Percentiles rank a stretch among this genome's conserved stretches.
Evolutionary conservation across 1,140 invertebrate species (phyloP).

Genomic region (Riptortus pedestris): DNA sequence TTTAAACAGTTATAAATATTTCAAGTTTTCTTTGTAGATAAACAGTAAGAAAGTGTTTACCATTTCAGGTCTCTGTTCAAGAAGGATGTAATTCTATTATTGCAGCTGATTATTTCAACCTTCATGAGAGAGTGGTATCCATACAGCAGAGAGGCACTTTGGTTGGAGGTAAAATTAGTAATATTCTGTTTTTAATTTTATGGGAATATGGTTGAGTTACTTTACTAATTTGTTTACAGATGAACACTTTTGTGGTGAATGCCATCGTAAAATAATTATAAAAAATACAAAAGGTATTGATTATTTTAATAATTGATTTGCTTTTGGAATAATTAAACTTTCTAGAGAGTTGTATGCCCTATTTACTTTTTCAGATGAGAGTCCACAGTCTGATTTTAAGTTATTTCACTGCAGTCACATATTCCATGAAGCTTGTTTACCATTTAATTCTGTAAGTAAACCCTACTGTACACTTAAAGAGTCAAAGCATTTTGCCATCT

Average conservation of each 20-base stretch:
- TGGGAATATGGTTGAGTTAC: not conserved
- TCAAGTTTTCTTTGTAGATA: too few species aligned
- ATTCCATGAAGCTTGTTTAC: conserved; percentile 77
- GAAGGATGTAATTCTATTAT: conserved; percentile 82
- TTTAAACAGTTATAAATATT: too few species aligned
- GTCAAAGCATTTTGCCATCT: too few species aligned
- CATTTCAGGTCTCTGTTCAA: conserved; percentile 62
- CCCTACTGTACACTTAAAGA: too few species aligned
- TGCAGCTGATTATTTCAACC: conserved; percentile 75
- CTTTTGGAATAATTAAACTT: not conserved
- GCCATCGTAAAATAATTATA: conserved; percentile 58
- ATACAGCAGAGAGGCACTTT: conserved; percentile 67
- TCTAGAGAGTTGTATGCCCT: not conserved
- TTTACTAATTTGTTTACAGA: conserved; percentile 54
- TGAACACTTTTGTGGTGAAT: conserved; percentile 63
- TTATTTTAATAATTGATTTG: conserved; percentile 2
- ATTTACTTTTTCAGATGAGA: conserved; percentile 41
- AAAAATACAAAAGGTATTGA: conserved; percentile 42
- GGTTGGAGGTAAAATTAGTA: conserved; percentile 43
- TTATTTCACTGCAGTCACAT: conserved; percentile 83
- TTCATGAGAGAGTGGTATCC: conserved; percentile 69
- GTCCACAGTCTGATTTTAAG: conserved; percentile 52
- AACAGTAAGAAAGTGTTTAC: conserved; percentile 3
- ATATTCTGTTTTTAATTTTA: conserved; percentile 1
- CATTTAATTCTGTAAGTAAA: conserved; percentile 31